Evolutionary conservation across 2,888 invertebrate species (phyloP), one percentile per base, ranked within the genome.

Genomic region (Drosophila kokeensis): DNA sequence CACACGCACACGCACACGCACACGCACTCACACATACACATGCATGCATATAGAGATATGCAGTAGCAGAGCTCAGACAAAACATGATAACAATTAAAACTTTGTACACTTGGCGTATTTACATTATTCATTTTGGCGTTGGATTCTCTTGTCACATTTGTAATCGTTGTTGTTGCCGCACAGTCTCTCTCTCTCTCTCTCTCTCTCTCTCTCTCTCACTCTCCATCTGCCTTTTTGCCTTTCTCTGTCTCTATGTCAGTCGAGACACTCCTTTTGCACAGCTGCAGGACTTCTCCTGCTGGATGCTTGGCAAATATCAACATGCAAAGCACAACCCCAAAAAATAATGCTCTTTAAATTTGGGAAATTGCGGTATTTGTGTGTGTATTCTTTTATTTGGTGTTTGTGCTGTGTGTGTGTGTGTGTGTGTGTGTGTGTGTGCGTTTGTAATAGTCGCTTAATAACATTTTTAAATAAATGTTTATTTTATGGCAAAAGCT

Each of bases 31-130:
- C 18, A 38, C 27, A 52, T 24, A 24, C 24, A 24, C 24, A 24
- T 24, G 24, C 24, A 24, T 24, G 24, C 15, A 52, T 27, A 61
- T 21, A 52, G 24, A 30, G 29, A 30, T 10, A 57, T 34, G 42
- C 42, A 45, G 49, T 24, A 48, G 52, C 58, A 52, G 42, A 38
- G 45, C 48, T 76, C 76, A 89, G 83, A 84, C 89, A 85, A 85
- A 85, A 85, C 89, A 90, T 87, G 89, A 90, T 90, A 87, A 87
- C 86, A 87, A 87, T 87, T 87, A 87, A 87, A 87, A 87, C 87
- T 87, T 87, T 90, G 86, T 82, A 87, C 86, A 87, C 89, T 87
- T 87, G 90, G 84, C 88, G 90, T 89, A 86, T 90, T 88, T 90
- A 88, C 84, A 84, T 84, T 84, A 84, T 85, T 85, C 90, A 90